These are phyloP conservation scores for Micropterix aruncella DNA, from an alignment of 2,888 invertebrate genomes.

Conservation along the genomic window DNA sequence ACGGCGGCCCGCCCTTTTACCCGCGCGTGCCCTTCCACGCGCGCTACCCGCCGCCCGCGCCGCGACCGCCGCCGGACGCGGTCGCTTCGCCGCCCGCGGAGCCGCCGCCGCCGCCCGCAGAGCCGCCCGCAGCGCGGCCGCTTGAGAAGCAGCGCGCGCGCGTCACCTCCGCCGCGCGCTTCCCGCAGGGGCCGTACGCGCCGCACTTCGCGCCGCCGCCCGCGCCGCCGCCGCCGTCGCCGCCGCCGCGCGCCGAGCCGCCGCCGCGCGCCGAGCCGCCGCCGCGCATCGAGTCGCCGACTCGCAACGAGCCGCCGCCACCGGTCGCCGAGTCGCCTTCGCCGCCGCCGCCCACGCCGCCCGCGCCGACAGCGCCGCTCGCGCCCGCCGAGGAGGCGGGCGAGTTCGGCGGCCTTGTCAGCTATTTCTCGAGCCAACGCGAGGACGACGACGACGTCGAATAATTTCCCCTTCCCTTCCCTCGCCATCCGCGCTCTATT, in stretches of 20 bases:
- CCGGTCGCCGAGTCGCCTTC: background rate
- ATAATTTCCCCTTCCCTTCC: too few species aligned
- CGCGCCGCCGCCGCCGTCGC: constrained; percentile 26
- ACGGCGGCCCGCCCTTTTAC: constrained; percentile 11
- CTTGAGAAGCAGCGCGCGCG: constrained; percentile 21
- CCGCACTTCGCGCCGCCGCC: constrained; percentile 34
- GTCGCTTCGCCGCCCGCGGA: constrained; percentile 20
- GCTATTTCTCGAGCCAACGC: constrained; percentile 82
- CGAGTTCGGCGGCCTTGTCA: constrained; percentile 81
- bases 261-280: constrained; percentile 9
- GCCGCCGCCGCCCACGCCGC: constrained; percentile 11
- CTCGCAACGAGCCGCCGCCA: background rate
- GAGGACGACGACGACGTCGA: constrained; percentile 80
- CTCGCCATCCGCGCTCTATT: constrained; percentile 2
- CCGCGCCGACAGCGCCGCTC: constrained; percentile 15
- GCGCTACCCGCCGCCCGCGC: constrained; percentile 4
- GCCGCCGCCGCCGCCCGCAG: constrained; percentile 20
- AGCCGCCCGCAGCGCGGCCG: constrained; percentile 18
- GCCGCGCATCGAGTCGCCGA: constrained; percentile 3
- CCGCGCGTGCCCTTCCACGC: constrained; percentile 7
- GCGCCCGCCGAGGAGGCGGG: constrained; percentile 43
- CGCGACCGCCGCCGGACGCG: constrained; percentile 5
- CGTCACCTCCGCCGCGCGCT: constrained; percentile 20
- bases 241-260: constrained; percentile 14
- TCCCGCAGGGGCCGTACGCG: constrained; percentile 34